Percentiles rank a stretch among this genome's conserved stretches.
Conservation (phyloP, 2,113 vertebrate species). For the Strigops habroptila region DNA sequence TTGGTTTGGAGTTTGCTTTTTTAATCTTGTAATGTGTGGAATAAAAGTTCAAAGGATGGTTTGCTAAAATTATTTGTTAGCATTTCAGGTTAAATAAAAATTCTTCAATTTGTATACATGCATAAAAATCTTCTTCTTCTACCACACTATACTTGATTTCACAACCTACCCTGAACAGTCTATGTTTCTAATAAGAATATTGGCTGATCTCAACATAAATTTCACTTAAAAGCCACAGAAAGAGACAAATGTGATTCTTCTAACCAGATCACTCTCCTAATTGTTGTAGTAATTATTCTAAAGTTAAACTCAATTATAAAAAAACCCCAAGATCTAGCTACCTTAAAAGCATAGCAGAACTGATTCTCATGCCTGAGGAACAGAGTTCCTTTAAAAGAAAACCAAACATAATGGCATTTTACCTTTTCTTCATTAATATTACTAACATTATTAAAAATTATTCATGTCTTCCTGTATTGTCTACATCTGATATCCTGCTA, state of each 20-base stretch:
- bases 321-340: not conserved
- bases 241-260: not conserved
- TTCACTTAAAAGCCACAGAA: not conserved
- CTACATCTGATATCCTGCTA: fast-evolving
- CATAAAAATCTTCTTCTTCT: not conserved
- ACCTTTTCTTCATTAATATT: not conserved
- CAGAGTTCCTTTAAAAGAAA: not conserved
- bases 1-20: not conserved
- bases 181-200: not conserved
- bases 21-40: not conserved
- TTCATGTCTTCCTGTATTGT: not conserved
- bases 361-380: not conserved
- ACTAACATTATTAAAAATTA: not conserved
- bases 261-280: not conserved
- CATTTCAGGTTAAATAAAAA: not conserved
- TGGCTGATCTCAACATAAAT: slow-evolving; percentile 2
- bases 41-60: not conserved
- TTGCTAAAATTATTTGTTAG: slow-evolving; percentile 10
- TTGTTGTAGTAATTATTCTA: not conserved
- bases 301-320: not conserved
- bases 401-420: not conserved
- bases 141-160: not conserved
- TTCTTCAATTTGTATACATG: not conserved
- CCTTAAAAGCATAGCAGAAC: not conserved
- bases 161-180: not conserved